Base-by-base conservation (phyloP, 1,140 invertebrate genomes). In the Orchestia grillus region DNA sequence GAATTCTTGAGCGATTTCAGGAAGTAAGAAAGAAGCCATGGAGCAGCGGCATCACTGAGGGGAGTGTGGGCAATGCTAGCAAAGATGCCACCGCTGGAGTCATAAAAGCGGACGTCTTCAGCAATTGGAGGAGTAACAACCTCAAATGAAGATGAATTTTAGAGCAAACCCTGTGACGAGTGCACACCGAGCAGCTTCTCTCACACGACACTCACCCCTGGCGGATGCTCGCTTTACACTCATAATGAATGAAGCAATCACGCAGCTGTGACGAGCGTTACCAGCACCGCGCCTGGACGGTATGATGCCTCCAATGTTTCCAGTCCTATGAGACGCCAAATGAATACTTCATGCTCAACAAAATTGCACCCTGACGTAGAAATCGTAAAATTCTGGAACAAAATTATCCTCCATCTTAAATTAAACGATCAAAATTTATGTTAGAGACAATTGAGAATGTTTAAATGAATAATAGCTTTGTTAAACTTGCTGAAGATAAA, bases 161-260 rank as follows among this genome's bases (percentile, higher is more conserved):
- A 94, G 92, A 94, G 92, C n/a, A 44, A 41, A 44, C 15, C 40
- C 47, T 4, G 88, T 47, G 92, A 94, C 44, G 92, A 47, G 41
- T 42, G 88, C 41, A 44, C 28, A 41, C n/a, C 36, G 88, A 6
- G 43, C 23, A 45, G 36, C 15, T 94, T 4, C 44, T 15, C 44
- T 42, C 8, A 3, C 40, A 40, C 40, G 41, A 45, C 92, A 45
- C 92, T 28, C 43, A 94, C 62, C 62, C 36, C 44, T 44, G 40
- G 43, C 23, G 40, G 6, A 47, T 47, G 92, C 40, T 42, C 43
- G 43, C 40, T 40, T 45, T 47, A 45, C 92, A 94, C 92, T 45
- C 43, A 94, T 94, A 94, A 94, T 94, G 44, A 94, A 94, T 94
- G 92, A 94, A 45, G 92, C 44, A 94, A 94, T 94, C 92, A 45